Conservation (phyloP, 2,797 vertebrate genomes). For the Eurystomus glaucurus region DNA sequence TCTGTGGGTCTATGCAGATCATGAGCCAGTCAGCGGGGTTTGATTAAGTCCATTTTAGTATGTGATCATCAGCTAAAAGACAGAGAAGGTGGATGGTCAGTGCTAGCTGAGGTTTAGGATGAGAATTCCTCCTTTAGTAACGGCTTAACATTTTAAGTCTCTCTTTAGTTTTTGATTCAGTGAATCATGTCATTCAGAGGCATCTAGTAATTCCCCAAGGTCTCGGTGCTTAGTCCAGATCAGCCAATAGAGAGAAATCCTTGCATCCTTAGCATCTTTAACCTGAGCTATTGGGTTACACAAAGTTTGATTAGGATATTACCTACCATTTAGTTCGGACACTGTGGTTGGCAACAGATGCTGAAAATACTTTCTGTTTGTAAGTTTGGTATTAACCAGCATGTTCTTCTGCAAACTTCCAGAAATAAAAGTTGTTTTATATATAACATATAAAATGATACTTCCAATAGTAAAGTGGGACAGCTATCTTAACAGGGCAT, state of each 20-base stretch:
- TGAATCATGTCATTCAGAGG: not conserved
- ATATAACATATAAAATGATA: not conserved
- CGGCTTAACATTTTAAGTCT: not conserved
- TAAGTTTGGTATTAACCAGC: not conserved
- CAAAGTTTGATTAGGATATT: not conserved
- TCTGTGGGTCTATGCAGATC: not conserved
- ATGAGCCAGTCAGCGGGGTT: not conserved
- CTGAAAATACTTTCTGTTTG: not conserved
- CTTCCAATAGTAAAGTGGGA: not conserved
- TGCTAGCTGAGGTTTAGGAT: not conserved
- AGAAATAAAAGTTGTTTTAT: not conserved
- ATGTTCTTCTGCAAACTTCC: not conserved
- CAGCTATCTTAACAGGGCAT: not conserved
- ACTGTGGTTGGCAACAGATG: not conserved
- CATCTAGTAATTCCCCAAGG: not conserved
- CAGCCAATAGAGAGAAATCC: not conserved
- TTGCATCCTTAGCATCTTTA: not conserved
- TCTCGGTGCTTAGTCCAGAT: not conserved
- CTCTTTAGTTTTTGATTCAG: not conserved
- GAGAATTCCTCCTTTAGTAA: not conserved
- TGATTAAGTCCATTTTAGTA: not conserved
- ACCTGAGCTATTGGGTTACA: not conserved
- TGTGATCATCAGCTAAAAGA: not conserved
- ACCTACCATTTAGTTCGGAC: accelerated
- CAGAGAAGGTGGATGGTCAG: not conserved